Base-by-base conservation (phyloP, 2,797 vertebrate species). In the Poeciliopsis turneri region DNA sequence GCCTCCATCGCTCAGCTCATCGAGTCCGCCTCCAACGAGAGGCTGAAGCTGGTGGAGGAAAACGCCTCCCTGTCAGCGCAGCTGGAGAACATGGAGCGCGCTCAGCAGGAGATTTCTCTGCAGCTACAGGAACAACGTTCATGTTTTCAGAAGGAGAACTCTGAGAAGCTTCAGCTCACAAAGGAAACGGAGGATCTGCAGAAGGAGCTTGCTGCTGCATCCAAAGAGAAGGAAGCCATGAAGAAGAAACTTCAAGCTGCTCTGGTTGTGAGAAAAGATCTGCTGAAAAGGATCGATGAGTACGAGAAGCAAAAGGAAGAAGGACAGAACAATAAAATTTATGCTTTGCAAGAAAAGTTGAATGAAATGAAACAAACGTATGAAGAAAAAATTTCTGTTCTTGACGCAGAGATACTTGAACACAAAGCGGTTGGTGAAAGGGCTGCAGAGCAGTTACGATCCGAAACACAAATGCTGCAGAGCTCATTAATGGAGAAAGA, bases 241-340 rank as follows among this genome's bases (percentile, higher is more conserved):
- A 97, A 95, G 90, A 97, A 96, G 90, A 98, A 98, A 79, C 95
- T 97, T 66, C 97, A 98, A 75, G 97, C 96, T 3, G 96, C 96
- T 0, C 89, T 97, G 41, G 70, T 97, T 33, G 71, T 97, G 20
- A 95, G 97, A 47, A 96, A 97, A 84, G 96, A 98, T 20, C 90
- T 98, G 57, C 80, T 96, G 83, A 96, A 95, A 45, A 97, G 95
- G 83, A 89, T 97, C 2, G 95, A 95, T 46, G 93, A 92, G 10
- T 88, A 95, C 55, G 96, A 97, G 84, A 94, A 88, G 25, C 92
- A 90, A 36, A 93, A 87, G 7, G 93, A 93, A 76, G 94, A 95
- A 39, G 92, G 87, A 75, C 30, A 83, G 0, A 92, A 89, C 57
- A 91, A 81, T 66, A 92, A 90, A 80, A 71, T 90, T 20, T 92